A percentile compares a stretch with the other conserved stretches of the same genome.
phyloP scores from a whole-genome alignment of 1,140 invertebrate species.

The Drosophila erecta region DNA sequence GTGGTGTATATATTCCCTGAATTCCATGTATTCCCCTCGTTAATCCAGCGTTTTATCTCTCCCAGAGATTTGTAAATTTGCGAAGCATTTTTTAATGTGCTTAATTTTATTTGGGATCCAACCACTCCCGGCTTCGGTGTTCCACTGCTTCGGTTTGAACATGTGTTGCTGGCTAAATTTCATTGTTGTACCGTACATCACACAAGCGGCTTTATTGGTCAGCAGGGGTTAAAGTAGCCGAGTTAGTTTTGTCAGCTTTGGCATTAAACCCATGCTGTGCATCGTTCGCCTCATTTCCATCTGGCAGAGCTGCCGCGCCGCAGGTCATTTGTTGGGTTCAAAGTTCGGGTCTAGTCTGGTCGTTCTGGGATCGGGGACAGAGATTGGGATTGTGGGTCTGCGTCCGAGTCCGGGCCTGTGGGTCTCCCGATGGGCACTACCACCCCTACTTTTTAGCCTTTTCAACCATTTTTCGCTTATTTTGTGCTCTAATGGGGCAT shows the following conservation, averaged over 20 bases:
- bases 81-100: constrained; percentile 82
- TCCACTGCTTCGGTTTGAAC: constrained; percentile 32
- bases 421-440: constrained; percentile 4
- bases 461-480: constrained; percentile 70
- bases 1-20: constrained; percentile 30
- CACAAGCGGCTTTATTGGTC: constrained; percentile 82
- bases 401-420: no score
- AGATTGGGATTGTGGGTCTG: constrained; percentile 24
- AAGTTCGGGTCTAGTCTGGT: constrained; percentile 55
- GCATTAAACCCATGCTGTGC: constrained; percentile 51
- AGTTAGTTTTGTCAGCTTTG: constrained; percentile 74
- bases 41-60: constrained; percentile 38
- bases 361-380: constrained; percentile 31
- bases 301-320: constrained; percentile 51
- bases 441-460: constrained; percentile 4
- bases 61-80: constrained; percentile 79
- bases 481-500: constrained; percentile 79
- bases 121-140: constrained; percentile 13
- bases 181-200: constrained; percentile 76
- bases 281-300: constrained; percentile 46
- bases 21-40: background rate
- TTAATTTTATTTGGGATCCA: constrained; percentile 68
- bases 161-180: constrained; percentile 69
- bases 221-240: constrained; percentile 74
- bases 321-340: constrained; percentile 74